Percentiles rank a stretch among this genome's conserved stretches.
These are phyloP conservation scores for Cuculus canorus DNA, from an alignment of 2,797 vertebrate genomes.

Conservation along the genomic window DNA sequence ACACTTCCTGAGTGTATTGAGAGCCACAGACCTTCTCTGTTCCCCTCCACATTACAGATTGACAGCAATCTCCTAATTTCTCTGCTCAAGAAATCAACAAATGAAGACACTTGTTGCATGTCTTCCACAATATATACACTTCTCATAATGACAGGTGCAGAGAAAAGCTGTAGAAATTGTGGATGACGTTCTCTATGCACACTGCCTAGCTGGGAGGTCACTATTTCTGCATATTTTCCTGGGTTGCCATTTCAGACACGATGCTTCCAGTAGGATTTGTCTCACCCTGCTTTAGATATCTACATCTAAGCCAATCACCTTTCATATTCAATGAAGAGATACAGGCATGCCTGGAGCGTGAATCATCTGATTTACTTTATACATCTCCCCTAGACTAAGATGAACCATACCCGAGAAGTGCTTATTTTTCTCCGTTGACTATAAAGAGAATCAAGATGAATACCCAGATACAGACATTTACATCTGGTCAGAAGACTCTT, in stretches of 20 bases:
- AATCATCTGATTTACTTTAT: conserved; percentile 60
- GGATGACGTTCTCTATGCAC: not conserved
- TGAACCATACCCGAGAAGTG: conserved; percentile 41
- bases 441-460: conserved; percentile 47
- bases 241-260: conserved; percentile 14
- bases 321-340: conserved; percentile 46
- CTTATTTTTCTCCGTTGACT: conserved; percentile 50
- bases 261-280: conserved; percentile 39
- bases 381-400: conserved; percentile 26
- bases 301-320: conserved; percentile 36
- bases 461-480: conserved; percentile 22
- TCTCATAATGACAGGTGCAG: not conserved
- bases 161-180: not conserved
- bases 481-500: conserved; percentile 28
- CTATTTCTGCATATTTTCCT: conserved; percentile 22
- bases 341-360: conserved; percentile 44
- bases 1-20: not conserved
- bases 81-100: not conserved
- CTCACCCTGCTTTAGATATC: conserved; percentile 36
- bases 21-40: not conserved
- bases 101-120: not conserved
- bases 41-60: not conserved
- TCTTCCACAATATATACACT: not conserved
- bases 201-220: not conserved
- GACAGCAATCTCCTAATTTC: not conserved